A percentile compares a stretch with the other conserved stretches of the same genome.
Conservation (phyloP, 1,140 invertebrate species). For the Adoxophyes honmai region DNA sequence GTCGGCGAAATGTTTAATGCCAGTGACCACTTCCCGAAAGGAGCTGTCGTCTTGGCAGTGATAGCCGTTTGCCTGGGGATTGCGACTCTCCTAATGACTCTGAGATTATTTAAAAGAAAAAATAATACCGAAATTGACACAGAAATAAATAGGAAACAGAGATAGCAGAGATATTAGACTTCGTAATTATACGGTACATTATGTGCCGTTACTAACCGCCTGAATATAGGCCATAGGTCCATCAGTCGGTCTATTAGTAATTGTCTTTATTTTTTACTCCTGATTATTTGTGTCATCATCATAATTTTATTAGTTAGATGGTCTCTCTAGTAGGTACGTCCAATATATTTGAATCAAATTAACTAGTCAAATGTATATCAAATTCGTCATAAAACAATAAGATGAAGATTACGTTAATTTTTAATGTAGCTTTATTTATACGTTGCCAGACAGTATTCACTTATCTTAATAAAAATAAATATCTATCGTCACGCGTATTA, state of each 20-base stretch:
- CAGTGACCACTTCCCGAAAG: conserved; percentile 26
- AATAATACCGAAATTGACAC: conserved; percentile 33
- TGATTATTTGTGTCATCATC: neutral
- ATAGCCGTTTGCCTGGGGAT: conserved; percentile 46
- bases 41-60: conserved; percentile 35
- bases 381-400: neutral
- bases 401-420: conserved; percentile 1
- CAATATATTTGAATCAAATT: neutral
- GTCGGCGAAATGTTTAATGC: conserved; percentile 38
- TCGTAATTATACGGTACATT: neutral
- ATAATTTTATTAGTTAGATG: conserved; percentile 1
- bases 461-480: conserved; percentile 12
- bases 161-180: conserved; percentile 33
- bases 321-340: conserved; percentile 9
- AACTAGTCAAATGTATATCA: conserved; percentile 3
- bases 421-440: conserved; percentile 6
- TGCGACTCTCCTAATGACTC: conserved; percentile 51
- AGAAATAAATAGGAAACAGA: conserved; percentile 53
- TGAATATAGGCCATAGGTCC: neutral
- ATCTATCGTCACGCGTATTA: neutral
- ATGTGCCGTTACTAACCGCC: neutral
- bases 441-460: conserved; percentile 6
- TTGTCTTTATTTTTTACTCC: conserved; percentile 13
- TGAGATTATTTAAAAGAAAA: conserved; percentile 44
- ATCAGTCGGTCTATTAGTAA: neutral